A percentile compares a stretch with the other conserved stretches of the same genome.
phyloP scores from a whole-genome alignment of 2,113 vertebrate genomes.

The Sporophila hypoxantha region DNA sequence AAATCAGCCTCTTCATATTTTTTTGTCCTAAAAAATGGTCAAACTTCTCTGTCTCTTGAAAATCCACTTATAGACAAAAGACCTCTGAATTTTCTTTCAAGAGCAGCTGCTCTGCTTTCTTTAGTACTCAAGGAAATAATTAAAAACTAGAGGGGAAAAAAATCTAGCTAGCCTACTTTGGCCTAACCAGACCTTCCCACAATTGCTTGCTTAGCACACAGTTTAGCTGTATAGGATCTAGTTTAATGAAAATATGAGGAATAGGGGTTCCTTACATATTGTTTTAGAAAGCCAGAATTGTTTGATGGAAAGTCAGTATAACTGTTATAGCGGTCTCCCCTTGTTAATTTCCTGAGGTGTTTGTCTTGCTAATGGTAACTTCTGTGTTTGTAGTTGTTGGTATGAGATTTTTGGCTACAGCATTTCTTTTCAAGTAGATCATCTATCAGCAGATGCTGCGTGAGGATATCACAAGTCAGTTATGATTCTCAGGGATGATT shows the following conservation, averaged over 20 bases:
- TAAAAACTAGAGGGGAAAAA: not conserved
- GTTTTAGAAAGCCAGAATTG: not conserved
- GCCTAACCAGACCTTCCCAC: not conserved
- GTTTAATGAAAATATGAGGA: not conserved
- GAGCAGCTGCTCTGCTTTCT: not conserved
- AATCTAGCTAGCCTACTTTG: not conserved
- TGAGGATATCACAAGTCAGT: not conserved
- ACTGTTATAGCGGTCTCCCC: not conserved
- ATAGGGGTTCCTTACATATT: not conserved
- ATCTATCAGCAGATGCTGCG: not conserved
- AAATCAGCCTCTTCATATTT: not conserved
- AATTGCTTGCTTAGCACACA: not conserved
- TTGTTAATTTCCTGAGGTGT: not conserved
- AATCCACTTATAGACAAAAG: not conserved
- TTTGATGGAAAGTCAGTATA: not conserved
- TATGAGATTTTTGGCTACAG: not conserved
- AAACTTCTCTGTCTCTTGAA: not conserved
- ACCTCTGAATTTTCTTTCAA: not conserved
- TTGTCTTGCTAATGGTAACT: not conserved
- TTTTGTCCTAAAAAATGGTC: not conserved
- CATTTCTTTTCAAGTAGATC: not conserved
- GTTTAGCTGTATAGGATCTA: not conserved
- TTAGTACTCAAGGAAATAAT: not conserved
- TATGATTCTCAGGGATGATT: not conserved
- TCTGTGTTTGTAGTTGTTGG: not conserved